phyloP scores from a whole-genome alignment of 2,797 vertebrate species.

The Glyptemys insculpta region DNA sequence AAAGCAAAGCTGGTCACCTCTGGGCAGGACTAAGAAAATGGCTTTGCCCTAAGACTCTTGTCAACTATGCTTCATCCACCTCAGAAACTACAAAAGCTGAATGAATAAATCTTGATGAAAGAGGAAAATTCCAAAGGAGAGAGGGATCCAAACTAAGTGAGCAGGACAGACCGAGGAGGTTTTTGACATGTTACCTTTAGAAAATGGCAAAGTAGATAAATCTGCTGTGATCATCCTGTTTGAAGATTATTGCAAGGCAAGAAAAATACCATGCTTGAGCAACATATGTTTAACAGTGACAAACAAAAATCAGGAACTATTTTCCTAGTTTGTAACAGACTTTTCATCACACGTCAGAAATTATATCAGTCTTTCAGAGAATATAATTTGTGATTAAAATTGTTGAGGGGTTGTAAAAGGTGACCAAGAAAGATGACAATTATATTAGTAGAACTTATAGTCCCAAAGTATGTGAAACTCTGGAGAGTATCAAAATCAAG shows the following conservation, averaged over 20 bases:
- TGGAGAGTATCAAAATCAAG: neutral
- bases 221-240: constrained; percentile 34
- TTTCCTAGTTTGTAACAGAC: neutral
- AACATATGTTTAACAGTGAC: constrained; percentile 38
- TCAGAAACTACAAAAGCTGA: constrained; percentile 20
- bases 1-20: neutral
- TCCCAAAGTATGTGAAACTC: neutral
- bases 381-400: neutral
- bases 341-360: constrained; percentile 33
- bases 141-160: constrained; percentile 59
- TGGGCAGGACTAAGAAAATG: neutral
- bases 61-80: constrained; percentile 6
- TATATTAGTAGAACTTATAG: neutral
- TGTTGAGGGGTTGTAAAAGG: neutral
- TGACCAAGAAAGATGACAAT: neutral
- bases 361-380: neutral
- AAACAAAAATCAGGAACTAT: neutral
- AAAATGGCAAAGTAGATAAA: constrained; percentile 58
- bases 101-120: constrained; percentile 22
- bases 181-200: constrained; percentile 65
- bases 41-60: neutral
- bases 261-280: constrained; percentile 41
- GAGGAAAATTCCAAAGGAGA: constrained; percentile 35
- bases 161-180: constrained; percentile 68
- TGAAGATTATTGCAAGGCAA: constrained; percentile 35